A percentile compares a stretch with the other conserved stretches of the same genome.
Conservation (phyloP, 1,140 invertebrate genomes). For the Wiebesia pumilae region DNA sequence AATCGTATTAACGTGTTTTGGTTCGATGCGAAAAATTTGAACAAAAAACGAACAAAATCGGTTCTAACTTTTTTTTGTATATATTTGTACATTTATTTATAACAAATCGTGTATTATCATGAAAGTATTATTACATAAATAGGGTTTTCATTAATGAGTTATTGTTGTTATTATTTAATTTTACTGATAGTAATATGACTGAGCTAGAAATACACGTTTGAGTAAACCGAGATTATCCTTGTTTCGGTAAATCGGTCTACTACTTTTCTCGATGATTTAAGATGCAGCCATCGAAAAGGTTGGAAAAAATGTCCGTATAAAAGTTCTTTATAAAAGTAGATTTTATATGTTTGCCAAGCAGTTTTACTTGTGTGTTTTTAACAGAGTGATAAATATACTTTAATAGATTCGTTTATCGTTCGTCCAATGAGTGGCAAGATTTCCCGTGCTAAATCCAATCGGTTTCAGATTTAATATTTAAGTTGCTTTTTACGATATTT, state of each 20-base stretch:
- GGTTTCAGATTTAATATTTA: not conserved
- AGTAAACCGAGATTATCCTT: not conserved
- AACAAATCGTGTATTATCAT: not conserved
- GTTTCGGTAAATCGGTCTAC: not conserved
- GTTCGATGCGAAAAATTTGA: not conserved
- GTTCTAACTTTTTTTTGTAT: not conserved
- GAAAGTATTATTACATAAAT: not conserved
- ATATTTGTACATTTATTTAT: not conserved
- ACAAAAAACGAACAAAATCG: not conserved
- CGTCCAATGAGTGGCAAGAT: constrained; percentile 2
- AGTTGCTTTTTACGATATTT: not conserved
- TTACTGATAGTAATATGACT: not conserved
- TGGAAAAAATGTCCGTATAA: not conserved
- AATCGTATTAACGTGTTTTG: constrained; percentile 7
- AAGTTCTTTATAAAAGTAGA: not conserved
- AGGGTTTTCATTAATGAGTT: not conserved
- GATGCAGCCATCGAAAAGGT: not conserved
- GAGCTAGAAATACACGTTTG: not conserved
- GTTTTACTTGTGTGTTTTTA: constrained; percentile 6
- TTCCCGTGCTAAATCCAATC: not conserved
- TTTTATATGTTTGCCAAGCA: not conserved
- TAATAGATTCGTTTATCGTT: constrained; percentile 35
- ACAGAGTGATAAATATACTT: constrained; percentile 31
- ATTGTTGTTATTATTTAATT: not conserved
- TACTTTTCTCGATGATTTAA: not conserved